These are phyloP conservation scores for Mormyrus iriodes DNA, from an alignment of 2,113 vertebrate species.

Conservation along the genomic window DNA sequence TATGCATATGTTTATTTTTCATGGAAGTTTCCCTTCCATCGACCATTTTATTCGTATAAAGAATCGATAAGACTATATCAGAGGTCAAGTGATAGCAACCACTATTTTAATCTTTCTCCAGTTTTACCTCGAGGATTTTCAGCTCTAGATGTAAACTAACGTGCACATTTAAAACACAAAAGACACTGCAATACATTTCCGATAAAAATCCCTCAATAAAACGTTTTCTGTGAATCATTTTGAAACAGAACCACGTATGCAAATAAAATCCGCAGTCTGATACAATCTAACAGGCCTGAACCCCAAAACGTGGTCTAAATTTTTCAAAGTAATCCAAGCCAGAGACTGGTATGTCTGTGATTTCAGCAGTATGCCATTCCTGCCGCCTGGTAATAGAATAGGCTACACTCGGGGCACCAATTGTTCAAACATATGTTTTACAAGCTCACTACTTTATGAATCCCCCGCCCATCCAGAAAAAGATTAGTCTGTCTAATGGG, in stretches of 20 bases:
- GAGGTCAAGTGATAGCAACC: neutral
- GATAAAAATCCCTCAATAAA: neutral
- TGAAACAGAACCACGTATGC: neutral
- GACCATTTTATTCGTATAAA: neutral
- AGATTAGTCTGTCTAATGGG: neutral
- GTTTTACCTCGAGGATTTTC: neutral
- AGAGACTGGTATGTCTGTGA: constrained; percentile 1
- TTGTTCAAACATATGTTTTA: constrained; percentile 12
- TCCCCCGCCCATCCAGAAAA: neutral
- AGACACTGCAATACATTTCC: neutral
- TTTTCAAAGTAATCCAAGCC: neutral
- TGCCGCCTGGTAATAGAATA: neutral
- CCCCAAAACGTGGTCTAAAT: neutral
- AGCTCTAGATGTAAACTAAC: neutral
- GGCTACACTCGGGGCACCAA: neutral
- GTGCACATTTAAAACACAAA: neutral
- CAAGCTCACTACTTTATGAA: neutral
- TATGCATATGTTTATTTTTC: neutral
- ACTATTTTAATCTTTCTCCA: neutral
- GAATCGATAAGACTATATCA: neutral
- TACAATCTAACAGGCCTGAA: neutral
- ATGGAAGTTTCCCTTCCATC: neutral
- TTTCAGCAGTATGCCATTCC: neutral
- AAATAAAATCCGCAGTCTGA: neutral
- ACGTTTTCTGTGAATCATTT: neutral